These are phyloP conservation scores for Dugesia japonica DNA, from an alignment of 2,888 invertebrate genomes.

Conservation along the genomic window DNA sequence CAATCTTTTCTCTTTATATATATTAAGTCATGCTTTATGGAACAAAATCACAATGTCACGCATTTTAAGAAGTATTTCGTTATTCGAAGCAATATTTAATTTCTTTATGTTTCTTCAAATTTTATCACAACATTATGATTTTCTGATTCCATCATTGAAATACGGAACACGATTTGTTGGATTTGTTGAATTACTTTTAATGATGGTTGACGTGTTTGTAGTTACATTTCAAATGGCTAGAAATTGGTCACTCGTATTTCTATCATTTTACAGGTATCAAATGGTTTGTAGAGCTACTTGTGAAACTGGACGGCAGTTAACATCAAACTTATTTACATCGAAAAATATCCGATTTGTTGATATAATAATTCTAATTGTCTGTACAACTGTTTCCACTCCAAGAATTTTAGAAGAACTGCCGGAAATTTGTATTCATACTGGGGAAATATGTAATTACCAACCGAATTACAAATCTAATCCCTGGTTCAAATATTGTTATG, in stretches of 20 bases:
- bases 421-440: slow-evolving; percentile 8
- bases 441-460: not conserved
- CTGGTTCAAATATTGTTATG: not conserved
- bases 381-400: not conserved
- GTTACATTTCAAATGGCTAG: slow-evolving; percentile 3
- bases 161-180: not conserved
- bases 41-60: slow-evolving; percentile 3
- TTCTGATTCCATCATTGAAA: not conserved
- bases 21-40: not conserved
- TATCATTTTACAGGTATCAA: not conserved
- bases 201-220: slow-evolving; percentile 3
- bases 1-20: not conserved
- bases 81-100: slow-evolving; percentile 1
- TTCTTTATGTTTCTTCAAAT: not conserved
- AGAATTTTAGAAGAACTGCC: slow-evolving; percentile 13
- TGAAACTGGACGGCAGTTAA: slow-evolving; percentile 7
- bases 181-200: not conserved
- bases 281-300: slow-evolving; percentile 12
- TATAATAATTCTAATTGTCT: not conserved
- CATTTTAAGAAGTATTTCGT: not conserved
- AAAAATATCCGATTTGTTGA: not conserved
- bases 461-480: not conserved
- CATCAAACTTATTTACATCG: not conserved
- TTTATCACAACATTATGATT: not conserved
- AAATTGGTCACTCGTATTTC: not conserved